phyloP scores from a whole-genome alignment of 2,113 vertebrate genomes.

The Perca flavescens region DNA sequence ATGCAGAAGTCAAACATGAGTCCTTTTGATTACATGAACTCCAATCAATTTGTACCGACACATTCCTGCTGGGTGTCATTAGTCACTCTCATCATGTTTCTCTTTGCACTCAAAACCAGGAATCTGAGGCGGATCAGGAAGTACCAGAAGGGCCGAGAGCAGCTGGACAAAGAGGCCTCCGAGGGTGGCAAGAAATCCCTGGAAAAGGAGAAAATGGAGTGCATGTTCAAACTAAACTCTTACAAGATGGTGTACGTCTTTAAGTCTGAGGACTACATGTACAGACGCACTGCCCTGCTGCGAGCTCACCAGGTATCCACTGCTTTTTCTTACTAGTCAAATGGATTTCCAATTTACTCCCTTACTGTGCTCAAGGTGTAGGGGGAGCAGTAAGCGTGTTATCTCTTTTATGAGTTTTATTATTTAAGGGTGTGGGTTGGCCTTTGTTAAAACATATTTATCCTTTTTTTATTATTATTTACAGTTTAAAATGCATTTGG shows the following conservation, averaged over 20 bases:
- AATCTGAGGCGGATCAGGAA: conserved; percentile 96
- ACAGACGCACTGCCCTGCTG: conserved; percentile 94
- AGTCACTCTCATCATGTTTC: conserved; percentile 31
- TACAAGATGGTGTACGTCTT: conserved; percentile 99
- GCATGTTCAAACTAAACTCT: conserved; percentile 98
- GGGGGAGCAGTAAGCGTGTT: neutral
- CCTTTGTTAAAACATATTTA: neutral
- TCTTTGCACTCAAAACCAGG: conserved; percentile 76
- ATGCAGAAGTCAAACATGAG: neutral
- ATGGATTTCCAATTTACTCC: neutral
- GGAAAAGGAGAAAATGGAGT: conserved; percentile 97
- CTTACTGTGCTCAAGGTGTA: neutral
- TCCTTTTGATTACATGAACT: neutral
- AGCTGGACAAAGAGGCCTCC: conserved; percentile 91
- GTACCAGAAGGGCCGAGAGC: conserved; percentile 93
- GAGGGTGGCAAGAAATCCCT: conserved; percentile 90
- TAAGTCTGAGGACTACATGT: conserved; percentile 99
- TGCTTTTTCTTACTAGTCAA: neutral
- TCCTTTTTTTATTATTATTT: neutral
- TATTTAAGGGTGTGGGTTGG: neutral
- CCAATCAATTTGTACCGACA: conserved; percentile 4
- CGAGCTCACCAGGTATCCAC: conserved; percentile 94
- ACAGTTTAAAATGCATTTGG: neutral
- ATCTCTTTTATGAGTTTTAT: neutral
- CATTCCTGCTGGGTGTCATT: neutral